These are phyloP conservation scores for Hesperia comma DNA, from an alignment of 2,888 invertebrate species.

Conservation along the genomic window DNA sequence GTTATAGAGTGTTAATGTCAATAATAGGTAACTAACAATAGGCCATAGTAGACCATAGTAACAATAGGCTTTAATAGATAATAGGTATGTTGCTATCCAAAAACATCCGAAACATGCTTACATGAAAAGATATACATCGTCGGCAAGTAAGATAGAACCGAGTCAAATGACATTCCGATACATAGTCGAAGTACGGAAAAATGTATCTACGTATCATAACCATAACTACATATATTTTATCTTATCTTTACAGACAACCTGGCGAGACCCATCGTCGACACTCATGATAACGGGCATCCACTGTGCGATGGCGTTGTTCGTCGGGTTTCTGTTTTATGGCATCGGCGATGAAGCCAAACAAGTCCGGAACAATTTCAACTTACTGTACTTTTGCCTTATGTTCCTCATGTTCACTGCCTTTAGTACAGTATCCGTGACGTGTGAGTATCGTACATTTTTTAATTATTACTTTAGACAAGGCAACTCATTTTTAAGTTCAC, in stretches of 20 bases:
- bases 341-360: constrained; percentile 94
- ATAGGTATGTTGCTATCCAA: no score
- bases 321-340: constrained; percentile 92
- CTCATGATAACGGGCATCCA: constrained; percentile 91
- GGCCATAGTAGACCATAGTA: no score
- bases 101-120: no score
- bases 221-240: constrained; percentile 5
- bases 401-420: constrained; percentile 98
- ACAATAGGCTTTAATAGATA: no score
- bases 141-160: no score
- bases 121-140: no score
- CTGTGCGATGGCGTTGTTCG: constrained; percentile 89
- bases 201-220: no score
- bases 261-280: constrained; percentile 89
- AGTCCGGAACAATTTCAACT: constrained; percentile 93
- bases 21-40: no score
- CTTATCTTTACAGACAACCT: constrained; percentile 76
- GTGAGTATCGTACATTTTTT: constrained; percentile 85
- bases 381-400: constrained; percentile 95
- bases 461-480: background rate
- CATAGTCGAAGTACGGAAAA: no score
- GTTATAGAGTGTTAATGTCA: no score
- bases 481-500: no score
- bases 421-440: constrained; percentile 94
- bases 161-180: no score